Evolutionary conservation across 1,140 invertebrate species (phyloP).

Genomic region (Pentalonia nigronervosa): DNA sequence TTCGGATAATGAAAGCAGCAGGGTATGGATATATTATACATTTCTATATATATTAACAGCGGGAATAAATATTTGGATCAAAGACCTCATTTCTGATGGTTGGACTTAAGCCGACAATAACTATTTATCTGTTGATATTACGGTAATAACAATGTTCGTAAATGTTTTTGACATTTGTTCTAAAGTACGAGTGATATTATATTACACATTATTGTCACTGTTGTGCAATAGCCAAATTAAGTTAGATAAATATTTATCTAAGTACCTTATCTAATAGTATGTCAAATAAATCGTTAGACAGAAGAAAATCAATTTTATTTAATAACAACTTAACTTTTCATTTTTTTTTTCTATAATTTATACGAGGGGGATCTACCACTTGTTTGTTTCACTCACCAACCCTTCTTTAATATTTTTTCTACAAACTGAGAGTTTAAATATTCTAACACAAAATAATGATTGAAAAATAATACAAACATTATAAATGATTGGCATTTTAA

Average conservation of each 20-base stretch:
- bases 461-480: too few relatives aligned
- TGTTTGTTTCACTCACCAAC: too few relatives aligned
- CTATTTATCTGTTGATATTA: conserved; percentile 9
- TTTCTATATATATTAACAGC: conserved; percentile 36
- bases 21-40: not conserved
- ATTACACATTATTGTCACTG: not conserved
- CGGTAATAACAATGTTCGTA: not conserved
- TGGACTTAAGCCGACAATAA: not conserved
- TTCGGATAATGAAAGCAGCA: conserved; percentile 4
- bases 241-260: not conserved
- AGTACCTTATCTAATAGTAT: not conserved
- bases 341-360: too few relatives aligned
- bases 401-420: too few relatives aligned
- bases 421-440: too few relatives aligned
- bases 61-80: conserved; percentile 35
- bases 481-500: too few relatives aligned
- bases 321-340: not conserved
- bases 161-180: not conserved
- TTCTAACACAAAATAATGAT: too few relatives aligned
- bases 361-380: too few relatives aligned
- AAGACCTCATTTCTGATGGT: not conserved
- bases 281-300: not conserved
- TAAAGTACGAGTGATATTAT: not conserved
- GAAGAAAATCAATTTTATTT: not conserved
- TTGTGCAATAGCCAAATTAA: not conserved